Evolutionary conservation across 2,888 invertebrate genomes (phyloP).

Genomic region (Eudasyphora cyanicolor): DNA sequence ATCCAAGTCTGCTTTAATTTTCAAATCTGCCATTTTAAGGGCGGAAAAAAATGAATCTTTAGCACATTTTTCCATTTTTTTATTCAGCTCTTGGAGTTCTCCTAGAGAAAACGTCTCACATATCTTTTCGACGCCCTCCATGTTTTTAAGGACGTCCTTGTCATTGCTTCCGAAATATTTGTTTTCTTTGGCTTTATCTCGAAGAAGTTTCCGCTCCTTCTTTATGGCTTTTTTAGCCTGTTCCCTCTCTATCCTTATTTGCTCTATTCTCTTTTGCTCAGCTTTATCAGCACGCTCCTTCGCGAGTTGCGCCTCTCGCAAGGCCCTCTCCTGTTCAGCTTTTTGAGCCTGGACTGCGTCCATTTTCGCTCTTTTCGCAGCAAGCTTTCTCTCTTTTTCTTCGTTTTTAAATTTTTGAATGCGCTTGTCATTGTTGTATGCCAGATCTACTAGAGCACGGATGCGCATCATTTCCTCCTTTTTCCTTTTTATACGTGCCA

Average conservation of each 20-base stretch:
- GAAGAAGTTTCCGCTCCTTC: slow-evolving; percentile 90
- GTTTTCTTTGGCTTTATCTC: slow-evolving; percentile 89
- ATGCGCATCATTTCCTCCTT: slow-evolving; percentile 98
- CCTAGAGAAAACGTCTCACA: slow-evolving; percentile 88
- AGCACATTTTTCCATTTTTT: slow-evolving; percentile 84
- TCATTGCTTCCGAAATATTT: slow-evolving; percentile 88
- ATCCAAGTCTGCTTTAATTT: slow-evolving; percentile 88
- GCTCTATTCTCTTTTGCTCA: slow-evolving; percentile 90
- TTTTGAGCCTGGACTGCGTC: slow-evolving; percentile 90
- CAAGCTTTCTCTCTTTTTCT: slow-evolving; percentile 93
- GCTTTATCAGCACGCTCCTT: slow-evolving; percentile 90
- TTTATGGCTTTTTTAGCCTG: slow-evolving; percentile 91
- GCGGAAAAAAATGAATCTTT: slow-evolving; percentile 85
- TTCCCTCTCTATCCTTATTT: slow-evolving; percentile 91
- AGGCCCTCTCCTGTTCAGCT: slow-evolving; percentile 90
- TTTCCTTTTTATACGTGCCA: slow-evolving; percentile 93
- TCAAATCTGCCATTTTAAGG: slow-evolving; percentile 86
- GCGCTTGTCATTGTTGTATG: slow-evolving; percentile 96
- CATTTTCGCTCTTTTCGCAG: slow-evolving; percentile 93
- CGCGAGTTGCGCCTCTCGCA: slow-evolving; percentile 87
- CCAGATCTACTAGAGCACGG: slow-evolving; percentile 93
- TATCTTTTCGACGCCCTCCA: slow-evolving; percentile 95
- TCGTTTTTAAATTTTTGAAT: slow-evolving; percentile 95
- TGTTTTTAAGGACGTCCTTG: slow-evolving; percentile 88
- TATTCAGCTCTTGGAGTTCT: slow-evolving; percentile 89